Conservation (phyloP, 2,113 vertebrate species). For the Bufo bufo region DNA sequence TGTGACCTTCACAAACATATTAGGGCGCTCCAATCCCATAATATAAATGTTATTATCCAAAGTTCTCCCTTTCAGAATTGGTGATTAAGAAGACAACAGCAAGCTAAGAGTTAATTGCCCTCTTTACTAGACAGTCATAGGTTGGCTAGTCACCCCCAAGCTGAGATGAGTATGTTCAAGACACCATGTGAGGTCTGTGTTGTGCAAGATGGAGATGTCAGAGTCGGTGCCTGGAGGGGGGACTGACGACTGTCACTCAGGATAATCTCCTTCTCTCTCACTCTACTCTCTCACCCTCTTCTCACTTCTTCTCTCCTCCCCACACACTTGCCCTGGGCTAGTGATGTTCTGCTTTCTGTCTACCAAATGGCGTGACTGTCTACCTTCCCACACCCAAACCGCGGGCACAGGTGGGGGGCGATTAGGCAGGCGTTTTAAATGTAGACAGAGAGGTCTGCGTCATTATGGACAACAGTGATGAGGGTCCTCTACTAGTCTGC, state of each 20-base stretch:
- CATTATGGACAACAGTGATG: background rate
- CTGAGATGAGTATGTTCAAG: slow-evolving; percentile 33
- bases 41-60: background rate
- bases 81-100: background rate
- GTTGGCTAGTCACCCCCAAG: slow-evolving; percentile 26
- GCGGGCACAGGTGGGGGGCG: slow-evolving; percentile 37
- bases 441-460: background rate
- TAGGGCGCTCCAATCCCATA: background rate
- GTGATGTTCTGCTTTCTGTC: slow-evolving; percentile 37
- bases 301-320: slow-evolving; percentile 30
- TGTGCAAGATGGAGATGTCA: slow-evolving; percentile 51
- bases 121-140: slow-evolving; percentile 3
- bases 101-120: slow-evolving; percentile 37
- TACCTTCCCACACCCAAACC: slow-evolving; percentile 26
- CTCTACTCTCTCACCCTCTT: slow-evolving; percentile 29
- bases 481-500: background rate
- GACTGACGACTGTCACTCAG: slow-evolving; percentile 53
- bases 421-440: slow-evolving; percentile 8
- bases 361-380: slow-evolving; percentile 37
- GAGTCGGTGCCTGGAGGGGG: slow-evolving; percentile 31
- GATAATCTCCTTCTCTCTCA: slow-evolving; percentile 41
- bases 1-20: background rate
- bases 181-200: slow-evolving; percentile 53
- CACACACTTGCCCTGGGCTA: slow-evolving; percentile 37
- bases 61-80: background rate